Evolutionary conservation across 1,140 invertebrate species (phyloP), one percentile per base, ranked within the genome.

Genomic region (Notospermus geniculatus): DNA sequence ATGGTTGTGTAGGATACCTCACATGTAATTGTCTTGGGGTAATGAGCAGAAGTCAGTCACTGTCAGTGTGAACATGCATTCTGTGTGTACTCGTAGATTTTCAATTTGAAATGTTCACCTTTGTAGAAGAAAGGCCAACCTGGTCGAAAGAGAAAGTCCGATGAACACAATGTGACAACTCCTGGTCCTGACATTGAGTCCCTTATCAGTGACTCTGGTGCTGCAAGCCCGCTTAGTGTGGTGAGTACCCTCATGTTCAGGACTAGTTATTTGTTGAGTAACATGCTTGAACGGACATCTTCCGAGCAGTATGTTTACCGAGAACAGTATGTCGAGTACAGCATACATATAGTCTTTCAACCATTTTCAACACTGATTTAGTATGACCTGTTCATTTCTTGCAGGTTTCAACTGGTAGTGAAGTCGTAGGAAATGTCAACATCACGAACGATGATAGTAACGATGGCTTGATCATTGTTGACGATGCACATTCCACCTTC

Each of bases 381-480:
- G n/a, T n/a, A n/a, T n/a, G n/a, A n/a, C n/a, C n/a, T n/a, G n/a
- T n/a, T 36, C 52, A 45, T 50, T 65, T 59, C 63, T 53, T 70
- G 23, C 54, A 81, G 80, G 70, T 80, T 67, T 82, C 81, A 2
- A 71, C 78, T 19, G 77, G 78, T 15, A 80, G 77, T 73, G 79
- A 79, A 39, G 39, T 62, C 7, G 71, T 65, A 7, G 25, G 27
- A 5, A 41, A 17, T 29, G 32, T 61, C 17, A n/a, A 62, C 23
- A 69, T 72, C 17, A 72, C 85, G 72, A 88, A 88, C 69, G 88
- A 89, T 68, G 88, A 86, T n/a, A 89, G 88, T 62, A 89, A 88
- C 76, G 88, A 89, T 68, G 87, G 86, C 45, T 70, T 82, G 5
- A 77, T 90, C 23, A 85, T 89, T n/a, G 87, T 89, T 1, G 88